A percentile compares a stretch with the other conserved stretches of the same genome.
phyloP scores from a whole-genome alignment of 2,888 invertebrate genomes.

The Diplolepis rosae region DNA sequence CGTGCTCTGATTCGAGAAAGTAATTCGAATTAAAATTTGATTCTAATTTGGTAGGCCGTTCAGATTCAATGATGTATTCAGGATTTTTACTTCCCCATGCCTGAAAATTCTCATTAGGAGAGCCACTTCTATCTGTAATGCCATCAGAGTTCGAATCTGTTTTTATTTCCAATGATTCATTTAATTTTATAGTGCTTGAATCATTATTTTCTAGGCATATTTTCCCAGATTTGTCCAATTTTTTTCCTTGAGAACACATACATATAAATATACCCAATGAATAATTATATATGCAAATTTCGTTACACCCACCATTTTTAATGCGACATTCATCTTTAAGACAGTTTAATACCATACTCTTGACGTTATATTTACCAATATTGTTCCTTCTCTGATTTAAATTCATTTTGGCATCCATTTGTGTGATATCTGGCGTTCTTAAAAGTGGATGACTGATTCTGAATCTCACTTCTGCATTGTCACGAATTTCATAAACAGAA shows the following conservation, averaged over 20 bases:
- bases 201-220: constrained; percentile 70
- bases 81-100: constrained; percentile 47
- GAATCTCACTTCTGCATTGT: constrained; percentile 64
- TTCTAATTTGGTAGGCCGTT: no score
- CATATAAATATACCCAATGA: constrained; percentile 79
- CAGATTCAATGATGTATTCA: constrained; percentile 37
- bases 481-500: constrained; percentile 65
- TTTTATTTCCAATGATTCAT: constrained; percentile 52
- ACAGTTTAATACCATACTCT: constrained; percentile 55
- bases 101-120: constrained; percentile 54
- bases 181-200: constrained; percentile 56
- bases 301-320: constrained; percentile 80
- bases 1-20: no score
- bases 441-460: constrained; percentile 64
- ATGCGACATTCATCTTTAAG: constrained; percentile 81
- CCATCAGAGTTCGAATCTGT: constrained; percentile 54
- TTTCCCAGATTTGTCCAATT: constrained; percentile 74
- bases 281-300: constrained; percentile 81
- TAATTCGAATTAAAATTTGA: no score
- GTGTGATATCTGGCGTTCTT: constrained; percentile 57
- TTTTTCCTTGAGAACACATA: constrained; percentile 78
- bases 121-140: constrained; percentile 65
- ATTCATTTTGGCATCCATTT: constrained; percentile 60
- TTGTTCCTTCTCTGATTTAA: constrained; percentile 58
- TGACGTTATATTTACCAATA: constrained; percentile 65